phyloP scores from a whole-genome alignment of 2,113 vertebrate species.

The Malurus elegans region DNA sequence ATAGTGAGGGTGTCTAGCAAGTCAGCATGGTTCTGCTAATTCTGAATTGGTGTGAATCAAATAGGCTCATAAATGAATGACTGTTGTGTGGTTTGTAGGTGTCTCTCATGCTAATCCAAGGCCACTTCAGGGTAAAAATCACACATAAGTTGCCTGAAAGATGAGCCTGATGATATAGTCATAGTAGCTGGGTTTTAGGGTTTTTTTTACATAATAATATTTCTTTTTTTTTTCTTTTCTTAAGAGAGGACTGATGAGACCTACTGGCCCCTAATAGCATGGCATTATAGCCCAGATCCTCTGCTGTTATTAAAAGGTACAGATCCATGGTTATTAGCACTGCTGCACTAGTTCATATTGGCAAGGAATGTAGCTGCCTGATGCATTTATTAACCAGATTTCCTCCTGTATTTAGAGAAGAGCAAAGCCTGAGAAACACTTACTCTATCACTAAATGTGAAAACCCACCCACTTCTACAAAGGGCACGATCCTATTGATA shows the following conservation, averaged over 20 bases:
- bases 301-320: neutral
- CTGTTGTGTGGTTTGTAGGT: neutral
- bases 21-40: neutral
- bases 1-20: neutral
- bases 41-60: neutral
- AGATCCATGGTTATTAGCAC: neutral
- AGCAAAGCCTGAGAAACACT: neutral
- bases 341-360: neutral
- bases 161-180: neutral
- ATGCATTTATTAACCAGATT: neutral
- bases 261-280: neutral
- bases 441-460: neutral
- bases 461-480: neutral
- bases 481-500: neutral
- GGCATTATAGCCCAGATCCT: neutral
- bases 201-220: neutral
- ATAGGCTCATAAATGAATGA: neutral
- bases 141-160: neutral
- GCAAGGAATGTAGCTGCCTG: neutral
- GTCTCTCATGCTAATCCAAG: neutral
- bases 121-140: conserved; percentile 6
- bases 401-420: neutral
- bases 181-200: neutral
- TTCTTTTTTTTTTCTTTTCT: accelerated
- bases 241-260: neutral